Base-by-base conservation (phyloP, 1,140 invertebrate species). In the Drosophila tsacasi region DNA sequence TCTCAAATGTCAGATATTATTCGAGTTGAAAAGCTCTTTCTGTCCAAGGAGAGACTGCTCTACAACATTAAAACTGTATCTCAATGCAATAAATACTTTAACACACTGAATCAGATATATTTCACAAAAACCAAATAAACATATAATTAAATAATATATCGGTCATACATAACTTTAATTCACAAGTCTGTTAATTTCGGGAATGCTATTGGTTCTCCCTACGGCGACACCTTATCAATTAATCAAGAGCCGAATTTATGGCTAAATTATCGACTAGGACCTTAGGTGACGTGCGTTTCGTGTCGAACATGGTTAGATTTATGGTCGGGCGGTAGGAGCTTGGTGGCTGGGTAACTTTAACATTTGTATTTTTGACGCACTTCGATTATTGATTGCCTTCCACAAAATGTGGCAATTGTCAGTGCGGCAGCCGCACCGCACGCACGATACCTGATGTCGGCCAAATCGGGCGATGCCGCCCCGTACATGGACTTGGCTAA, bases 381-480 rank as follows among this genome's bases (percentile, higher is more conserved):
- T 85, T 91, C 72, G 81, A 39, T 85, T 90, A 90, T 90, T 91
- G 85, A 90, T 90, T 90, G 86, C 27, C 79, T 78, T 57, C 75
- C 86, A 91, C 82, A 82, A 91, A 91, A 90, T 91, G 85, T 90
- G 86, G 81, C 82, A 89, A 90, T 76, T 90, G 75, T 77, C 54
- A 44, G 71, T 77, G 63, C 57, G 63, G 42, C 63, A 42, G 81
- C 46, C 27, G 72, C 80, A 86, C 46, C 25, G 72, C 80, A 86
- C 84, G 83, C 83, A 87, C 83, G 62, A 59, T 62, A n/a, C 30
- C 27, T 21, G 27, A 27, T 64, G 69, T 37, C 49, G 57, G n/a
- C 78, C 63, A 84, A 83, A 87, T 54, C 58, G 25, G 63, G 83
- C 71, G 40, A 57, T 49, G 58, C 37, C 32, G 9, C n/a, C 27